Percentiles rank a stretch among this genome's conserved stretches.
phyloP scores from a whole-genome alignment of 1,140 invertebrate genomes.

The Telenomus remus region DNA sequence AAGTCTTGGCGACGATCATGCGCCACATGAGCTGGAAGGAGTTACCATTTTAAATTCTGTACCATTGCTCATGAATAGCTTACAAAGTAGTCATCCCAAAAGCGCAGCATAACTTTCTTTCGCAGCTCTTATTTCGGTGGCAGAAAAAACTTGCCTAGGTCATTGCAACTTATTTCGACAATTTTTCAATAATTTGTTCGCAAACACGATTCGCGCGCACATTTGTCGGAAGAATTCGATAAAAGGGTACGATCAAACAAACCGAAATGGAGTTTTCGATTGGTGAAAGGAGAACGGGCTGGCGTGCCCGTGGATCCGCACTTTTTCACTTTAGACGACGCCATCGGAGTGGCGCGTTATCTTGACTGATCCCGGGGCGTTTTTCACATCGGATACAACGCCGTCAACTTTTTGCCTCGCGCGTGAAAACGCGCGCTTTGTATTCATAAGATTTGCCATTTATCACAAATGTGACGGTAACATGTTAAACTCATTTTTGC shows the following conservation, averaged over 20 bases:
- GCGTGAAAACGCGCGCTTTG: conserved; percentile 14
- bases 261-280: too few relatives aligned
- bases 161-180: too few relatives aligned
- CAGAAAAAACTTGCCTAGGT: background rate
- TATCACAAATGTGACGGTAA: conserved; percentile 15
- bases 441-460: conserved; percentile 26
- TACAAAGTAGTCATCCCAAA: conserved; percentile 21
- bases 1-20: conserved; percentile 16
- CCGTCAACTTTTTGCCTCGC: conserved; percentile 1
- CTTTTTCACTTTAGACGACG: background rate
- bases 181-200: too few relatives aligned
- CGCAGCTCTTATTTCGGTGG: background rate
- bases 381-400: too few relatives aligned
- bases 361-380: too few relatives aligned
- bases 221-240: too few relatives aligned
- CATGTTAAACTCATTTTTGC: conserved; percentile 31
- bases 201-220: too few relatives aligned
- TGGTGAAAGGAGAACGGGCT: too few relatives aligned
- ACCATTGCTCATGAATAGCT: conserved; percentile 33
- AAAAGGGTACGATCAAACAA: too few relatives aligned
- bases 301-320: background rate
- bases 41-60: conserved; percentile 34
- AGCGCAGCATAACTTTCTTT: conserved; percentile 8
- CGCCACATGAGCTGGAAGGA: conserved; percentile 16
- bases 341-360: too few relatives aligned